Evolutionary conservation across 2,113 vertebrate genomes (phyloP).

Genomic region (Oplegnathus fasciatus): DNA sequence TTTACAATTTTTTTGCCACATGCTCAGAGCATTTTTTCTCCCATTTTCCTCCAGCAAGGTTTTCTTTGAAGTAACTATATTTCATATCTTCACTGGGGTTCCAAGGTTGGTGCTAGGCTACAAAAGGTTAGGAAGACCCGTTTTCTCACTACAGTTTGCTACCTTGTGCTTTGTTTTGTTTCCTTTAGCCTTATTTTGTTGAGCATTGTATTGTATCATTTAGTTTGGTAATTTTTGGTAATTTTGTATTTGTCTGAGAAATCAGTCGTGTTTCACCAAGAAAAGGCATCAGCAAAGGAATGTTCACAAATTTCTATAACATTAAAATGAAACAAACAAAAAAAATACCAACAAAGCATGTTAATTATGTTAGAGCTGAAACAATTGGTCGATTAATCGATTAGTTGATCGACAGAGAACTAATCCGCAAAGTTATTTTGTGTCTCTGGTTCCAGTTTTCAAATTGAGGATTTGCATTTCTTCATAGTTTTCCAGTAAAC

Average conservation of each 20-base stretch:
- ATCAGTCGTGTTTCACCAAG: not conserved
- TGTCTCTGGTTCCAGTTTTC: not conserved
- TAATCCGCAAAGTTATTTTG: not conserved
- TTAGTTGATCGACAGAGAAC: not conserved
- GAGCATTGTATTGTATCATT: not conserved
- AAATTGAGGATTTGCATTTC: not conserved
- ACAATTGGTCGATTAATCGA: not conserved
- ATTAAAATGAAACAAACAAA: not conserved
- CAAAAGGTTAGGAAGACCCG: not conserved
- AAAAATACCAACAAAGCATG: not conserved
- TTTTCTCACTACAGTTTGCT: not conserved
- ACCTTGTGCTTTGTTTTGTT: not conserved
- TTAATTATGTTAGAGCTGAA: not conserved
- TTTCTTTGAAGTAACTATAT: slow-evolving; percentile 28
- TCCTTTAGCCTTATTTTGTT: not conserved
- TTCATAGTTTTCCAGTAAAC: too few relatives aligned
- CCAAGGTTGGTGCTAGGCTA: not conserved
- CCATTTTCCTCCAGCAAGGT: not conserved
- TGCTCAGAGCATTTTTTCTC: not conserved
- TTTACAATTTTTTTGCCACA: slow-evolving; percentile 27
- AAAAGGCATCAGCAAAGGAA: not conserved
- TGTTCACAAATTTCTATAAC: too few relatives aligned
- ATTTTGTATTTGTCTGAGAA: not conserved
- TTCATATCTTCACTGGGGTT: slow-evolving; percentile 14
- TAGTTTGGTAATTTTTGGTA: not conserved